Evolutionary conservation across 2,797 vertebrate species (phyloP), one percentile per base, ranked within the genome.

Genomic region (Psittacula echo): DNA sequence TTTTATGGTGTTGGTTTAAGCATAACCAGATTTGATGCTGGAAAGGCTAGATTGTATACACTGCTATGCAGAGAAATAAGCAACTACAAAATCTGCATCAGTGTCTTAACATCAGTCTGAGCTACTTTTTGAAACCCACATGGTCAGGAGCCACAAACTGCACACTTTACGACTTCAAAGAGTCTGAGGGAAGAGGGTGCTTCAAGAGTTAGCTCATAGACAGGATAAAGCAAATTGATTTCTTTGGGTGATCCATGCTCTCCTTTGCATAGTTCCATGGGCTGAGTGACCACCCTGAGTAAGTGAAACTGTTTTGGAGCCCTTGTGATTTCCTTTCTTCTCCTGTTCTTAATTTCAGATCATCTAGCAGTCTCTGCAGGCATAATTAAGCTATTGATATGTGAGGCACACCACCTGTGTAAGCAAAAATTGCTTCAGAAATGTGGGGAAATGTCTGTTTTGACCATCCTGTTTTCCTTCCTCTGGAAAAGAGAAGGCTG

Each of bases 231-330:
- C 47, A 42, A 58, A 23, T 34, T 22, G n/a, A 58, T 58, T 58
- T 58, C n/a, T 16, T 58, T 58, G 53, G 42, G 39, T 56, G n/a
- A 94, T 41, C 22, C 6, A 0, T 42, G 62, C 42, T 4, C 8
- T 73, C 30, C 37, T 70, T 48, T 8, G 1, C 5, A 1, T 7
- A 61, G 29, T 27, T 80, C 29, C 1, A 0, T 32, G 68, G 44
- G n/a, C 58, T 32, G 30, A 48, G 68, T 79, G 48, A 37, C 61
- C 22, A 26, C 60, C 21, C 11, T 7, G 4, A 65, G 27, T 44
- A 64, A 39, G 17, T 56, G 73, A 11, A 51, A 8, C 17, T 80
- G 48, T 62, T 51, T 79, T 39, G 74, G 44, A 79, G 67, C 42
- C 48, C 42, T 56, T 32, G 45, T 47, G 34, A 20, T 81, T 91